phyloP scores from a whole-genome alignment of 2,113 vertebrate species.

The Equus quagga region DNA sequence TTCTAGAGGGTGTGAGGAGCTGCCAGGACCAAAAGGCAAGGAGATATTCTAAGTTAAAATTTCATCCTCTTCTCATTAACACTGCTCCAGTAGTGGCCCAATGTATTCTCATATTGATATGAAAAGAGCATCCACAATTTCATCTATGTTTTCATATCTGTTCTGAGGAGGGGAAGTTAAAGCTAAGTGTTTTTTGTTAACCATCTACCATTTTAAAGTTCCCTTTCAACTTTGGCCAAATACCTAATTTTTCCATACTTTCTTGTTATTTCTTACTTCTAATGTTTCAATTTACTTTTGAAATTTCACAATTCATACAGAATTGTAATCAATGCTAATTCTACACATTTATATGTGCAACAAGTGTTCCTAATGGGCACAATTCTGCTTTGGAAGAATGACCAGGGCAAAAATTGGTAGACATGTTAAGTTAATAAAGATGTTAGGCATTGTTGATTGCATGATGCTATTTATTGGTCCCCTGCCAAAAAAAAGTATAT shows the following conservation, averaged over 20 bases:
- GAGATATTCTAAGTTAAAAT: neutral
- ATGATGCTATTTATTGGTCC: neutral
- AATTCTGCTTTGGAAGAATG: neutral
- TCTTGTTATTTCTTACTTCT: neutral
- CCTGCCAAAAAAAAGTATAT: neutral
- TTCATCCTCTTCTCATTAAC: neutral
- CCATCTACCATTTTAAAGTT: neutral
- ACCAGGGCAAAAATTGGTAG: neutral
- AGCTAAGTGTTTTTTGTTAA: neutral
- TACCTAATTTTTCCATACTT: neutral
- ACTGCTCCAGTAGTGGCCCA: neutral
- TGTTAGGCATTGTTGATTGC: neutral
- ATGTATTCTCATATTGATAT: neutral
- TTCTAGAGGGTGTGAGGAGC: neutral
- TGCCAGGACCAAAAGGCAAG: neutral
- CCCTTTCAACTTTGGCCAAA: neutral
- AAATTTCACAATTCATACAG: neutral
- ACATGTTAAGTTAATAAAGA: neutral
- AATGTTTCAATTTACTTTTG: neutral
- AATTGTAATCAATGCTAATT: neutral
- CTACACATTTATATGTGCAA: neutral
- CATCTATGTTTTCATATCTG: neutral
- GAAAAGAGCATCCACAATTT: neutral
- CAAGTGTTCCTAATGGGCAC: neutral
- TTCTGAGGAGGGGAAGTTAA: neutral